Evolutionary conservation across 2,797 vertebrate genomes (phyloP).

Genomic region (Leptatherina wallacei): DNA sequence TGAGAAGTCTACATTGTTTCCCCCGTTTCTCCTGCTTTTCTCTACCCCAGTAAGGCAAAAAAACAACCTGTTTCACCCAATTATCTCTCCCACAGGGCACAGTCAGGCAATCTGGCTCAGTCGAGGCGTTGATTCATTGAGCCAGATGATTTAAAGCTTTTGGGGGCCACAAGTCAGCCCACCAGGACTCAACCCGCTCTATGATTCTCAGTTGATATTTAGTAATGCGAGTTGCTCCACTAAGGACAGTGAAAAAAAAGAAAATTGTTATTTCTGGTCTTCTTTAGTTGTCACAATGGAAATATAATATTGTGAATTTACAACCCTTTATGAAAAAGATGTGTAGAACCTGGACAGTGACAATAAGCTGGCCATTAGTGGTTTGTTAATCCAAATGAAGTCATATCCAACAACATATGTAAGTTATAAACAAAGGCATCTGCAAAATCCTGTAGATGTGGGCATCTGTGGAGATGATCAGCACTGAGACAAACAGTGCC

Average conservation of each 20-base stretch:
- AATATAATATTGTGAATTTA: not conserved
- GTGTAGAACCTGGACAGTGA: not conserved
- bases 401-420: not conserved
- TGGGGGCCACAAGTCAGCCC: conserved; percentile 54
- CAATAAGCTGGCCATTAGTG: not conserved
- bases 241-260: conserved; percentile 34
- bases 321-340: not conserved
- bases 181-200: conserved; percentile 45
- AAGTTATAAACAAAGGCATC: not conserved
- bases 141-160: conserved; percentile 73
- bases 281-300: conserved; percentile 22
- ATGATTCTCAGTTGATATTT: conserved; percentile 58
- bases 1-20: conserved; percentile 59
- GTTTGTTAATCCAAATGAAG: not conserved
- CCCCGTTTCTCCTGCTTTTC: conserved; percentile 34
- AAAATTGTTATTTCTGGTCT: conserved; percentile 32
- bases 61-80: conserved; percentile 76
- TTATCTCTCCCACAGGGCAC: conserved; percentile 75
- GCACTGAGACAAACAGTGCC: conserved; percentile 22
- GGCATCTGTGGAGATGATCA: not conserved
- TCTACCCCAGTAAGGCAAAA: conserved; percentile 51
- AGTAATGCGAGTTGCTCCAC: conserved; percentile 34
- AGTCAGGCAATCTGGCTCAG: conserved; percentile 71
- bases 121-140: conserved; percentile 69
- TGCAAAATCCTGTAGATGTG: not conserved